Percentiles rank a stretch among this genome's conserved stretches.
phyloP scores from a whole-genome alignment of 2,113 vertebrate genomes.

The Thryonomys swinderianus region DNA sequence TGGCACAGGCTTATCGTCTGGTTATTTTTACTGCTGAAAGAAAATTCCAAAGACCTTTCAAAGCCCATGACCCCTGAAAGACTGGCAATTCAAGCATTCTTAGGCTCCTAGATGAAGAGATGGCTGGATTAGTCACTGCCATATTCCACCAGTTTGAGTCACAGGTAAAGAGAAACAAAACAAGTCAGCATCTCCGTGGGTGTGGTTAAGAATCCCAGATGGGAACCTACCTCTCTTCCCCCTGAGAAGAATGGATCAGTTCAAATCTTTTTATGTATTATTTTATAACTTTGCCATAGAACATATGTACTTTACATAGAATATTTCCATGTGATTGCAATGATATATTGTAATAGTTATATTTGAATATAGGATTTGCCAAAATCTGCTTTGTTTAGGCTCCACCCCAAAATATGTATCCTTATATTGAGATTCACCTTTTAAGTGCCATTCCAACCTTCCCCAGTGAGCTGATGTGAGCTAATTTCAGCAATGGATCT shows the following conservation, averaged over 20 bases:
- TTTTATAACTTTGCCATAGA: background rate
- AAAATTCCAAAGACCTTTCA: background rate
- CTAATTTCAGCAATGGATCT: background rate
- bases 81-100: background rate
- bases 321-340: background rate
- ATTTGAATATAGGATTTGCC: background rate
- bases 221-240: background rate
- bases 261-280: conserved; percentile 2
- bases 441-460: background rate
- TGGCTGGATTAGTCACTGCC: background rate
- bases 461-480: background rate
- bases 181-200: background rate
- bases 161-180: background rate
- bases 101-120: background rate
- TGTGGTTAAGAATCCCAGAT: background rate
- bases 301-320: background rate
- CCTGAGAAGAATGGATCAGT: conserved; percentile 7
- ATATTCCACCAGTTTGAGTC: background rate
- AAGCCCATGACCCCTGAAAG: background rate
- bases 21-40: background rate
- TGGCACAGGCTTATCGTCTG: background rate
- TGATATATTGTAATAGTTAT: background rate
- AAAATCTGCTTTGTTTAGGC: conserved; percentile 20
- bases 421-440: background rate
- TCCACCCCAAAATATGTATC: background rate